Conservation (phyloP, 2,888 invertebrate species). For the Mantis religiosa region DNA sequence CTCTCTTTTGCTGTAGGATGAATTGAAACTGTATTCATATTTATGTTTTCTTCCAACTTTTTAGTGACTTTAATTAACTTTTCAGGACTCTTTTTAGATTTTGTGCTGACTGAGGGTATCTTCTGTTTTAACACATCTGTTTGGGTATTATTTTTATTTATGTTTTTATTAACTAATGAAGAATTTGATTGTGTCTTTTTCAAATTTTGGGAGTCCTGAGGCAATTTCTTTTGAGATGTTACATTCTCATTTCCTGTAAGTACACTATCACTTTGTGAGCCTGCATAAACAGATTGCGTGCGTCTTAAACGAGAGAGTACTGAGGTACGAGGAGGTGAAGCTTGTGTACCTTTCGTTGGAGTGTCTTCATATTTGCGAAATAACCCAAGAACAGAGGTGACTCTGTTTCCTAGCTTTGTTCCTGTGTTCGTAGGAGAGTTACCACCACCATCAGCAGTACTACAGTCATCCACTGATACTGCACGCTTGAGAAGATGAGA, state of each 20-base stretch:
- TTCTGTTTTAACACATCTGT: neutral
- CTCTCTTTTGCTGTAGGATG: neutral
- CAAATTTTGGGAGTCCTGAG: neutral
- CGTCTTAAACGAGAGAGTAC: slow-evolving; percentile 27
- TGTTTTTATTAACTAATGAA: neutral
- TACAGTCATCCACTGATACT: slow-evolving; percentile 59
- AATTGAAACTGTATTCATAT: neutral
- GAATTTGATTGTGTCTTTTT: neutral
- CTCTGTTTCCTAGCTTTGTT: slow-evolving; percentile 50
- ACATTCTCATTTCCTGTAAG: slow-evolving; percentile 7
- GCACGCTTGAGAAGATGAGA: slow-evolving; percentile 66
- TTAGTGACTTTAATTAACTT: neutral
- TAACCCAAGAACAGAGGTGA: slow-evolving; percentile 70
- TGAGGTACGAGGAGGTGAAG: slow-evolving; percentile 16
- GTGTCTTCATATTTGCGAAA: slow-evolving; percentile 57
- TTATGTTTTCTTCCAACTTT: neutral
- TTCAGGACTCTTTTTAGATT: neutral
- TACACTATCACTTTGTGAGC: slow-evolving; percentile 36
- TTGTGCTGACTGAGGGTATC: neutral
- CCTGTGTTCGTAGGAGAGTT: slow-evolving; percentile 42
- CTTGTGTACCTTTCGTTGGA: slow-evolving; percentile 19
- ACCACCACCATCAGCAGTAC: neutral
- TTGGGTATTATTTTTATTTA: neutral
- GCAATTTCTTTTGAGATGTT: neutral
- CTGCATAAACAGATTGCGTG: slow-evolving; percentile 36